Evolutionary conservation across 2,113 vertebrate species (phyloP).

Genomic region (Gasterosteus nipponicus): DNA sequence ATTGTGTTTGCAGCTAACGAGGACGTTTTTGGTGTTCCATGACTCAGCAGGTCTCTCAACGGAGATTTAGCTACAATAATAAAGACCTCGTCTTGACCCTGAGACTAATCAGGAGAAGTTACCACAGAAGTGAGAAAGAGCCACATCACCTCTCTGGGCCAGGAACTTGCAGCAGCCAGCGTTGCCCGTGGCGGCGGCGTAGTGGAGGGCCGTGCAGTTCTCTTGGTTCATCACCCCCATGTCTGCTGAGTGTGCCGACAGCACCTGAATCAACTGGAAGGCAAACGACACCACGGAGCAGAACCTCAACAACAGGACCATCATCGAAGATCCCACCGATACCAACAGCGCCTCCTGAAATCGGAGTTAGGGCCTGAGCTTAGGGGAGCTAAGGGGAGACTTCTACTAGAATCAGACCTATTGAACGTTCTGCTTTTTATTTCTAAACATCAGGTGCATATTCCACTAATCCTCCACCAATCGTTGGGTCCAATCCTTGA

Average conservation of each 20-base stretch:
- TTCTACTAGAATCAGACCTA: too few species aligned
- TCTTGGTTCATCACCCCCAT: constrained; percentile 83
- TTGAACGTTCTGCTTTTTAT: too few species aligned
- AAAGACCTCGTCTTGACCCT: not conserved
- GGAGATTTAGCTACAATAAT: constrained; percentile 8
- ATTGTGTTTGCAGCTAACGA: constrained; percentile 11
- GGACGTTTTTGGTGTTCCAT: constrained; percentile 5
- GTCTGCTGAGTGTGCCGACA: constrained; percentile 86
- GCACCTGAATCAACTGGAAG: constrained; percentile 75
- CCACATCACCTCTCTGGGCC: constrained; percentile 89
- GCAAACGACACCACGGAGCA: constrained; percentile 2
- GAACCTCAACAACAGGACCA: not conserved
- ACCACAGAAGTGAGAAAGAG: not conserved
- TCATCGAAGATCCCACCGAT: not conserved
- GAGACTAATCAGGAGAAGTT: not conserved
- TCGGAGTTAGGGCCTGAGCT: not conserved
- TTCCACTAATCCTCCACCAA: too few species aligned
- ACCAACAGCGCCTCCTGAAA: not conserved
- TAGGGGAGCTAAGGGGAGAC: too few species aligned
- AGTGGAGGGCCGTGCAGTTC: constrained; percentile 90
- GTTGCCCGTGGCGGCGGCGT: constrained; percentile 86
- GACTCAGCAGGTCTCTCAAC: not conserved
- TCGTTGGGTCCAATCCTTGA: too few species aligned
- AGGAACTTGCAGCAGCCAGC: constrained; percentile 92
- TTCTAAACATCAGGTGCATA: too few species aligned